Conservation (phyloP, 2,888 invertebrate genomes). For the Dryocosmus kuriphilus region DNA sequence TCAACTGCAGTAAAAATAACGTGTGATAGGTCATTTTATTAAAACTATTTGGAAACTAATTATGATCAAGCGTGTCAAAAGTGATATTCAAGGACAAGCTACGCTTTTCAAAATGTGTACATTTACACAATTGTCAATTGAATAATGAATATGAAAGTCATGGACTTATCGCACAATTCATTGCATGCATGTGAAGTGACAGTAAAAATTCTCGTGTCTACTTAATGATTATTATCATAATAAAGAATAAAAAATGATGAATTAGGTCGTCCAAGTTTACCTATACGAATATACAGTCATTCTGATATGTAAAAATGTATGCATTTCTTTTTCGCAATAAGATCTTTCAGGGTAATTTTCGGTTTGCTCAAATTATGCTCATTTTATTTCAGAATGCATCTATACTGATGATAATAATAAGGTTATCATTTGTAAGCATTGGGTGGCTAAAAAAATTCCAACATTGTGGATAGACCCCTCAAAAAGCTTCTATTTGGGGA, state of each 20-base stretch:
- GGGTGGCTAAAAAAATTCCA: too few relatives aligned
- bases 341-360: too few relatives aligned
- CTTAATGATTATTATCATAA: constrained; percentile 21
- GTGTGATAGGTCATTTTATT: constrained; percentile 11
- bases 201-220: constrained; percentile 24
- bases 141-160: neutral
- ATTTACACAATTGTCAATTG: neutral
- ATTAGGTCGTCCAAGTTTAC: constrained; percentile 13
- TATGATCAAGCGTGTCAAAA: constrained; percentile 5
- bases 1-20: neutral
- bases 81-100: neutral
- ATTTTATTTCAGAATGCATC: too few relatives aligned
- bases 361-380: too few relatives aligned
- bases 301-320: neutral
- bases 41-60: constrained; percentile 2
- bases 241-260: constrained; percentile 9
- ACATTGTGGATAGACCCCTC: too few relatives aligned
- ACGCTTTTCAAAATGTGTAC: constrained; percentile 11
- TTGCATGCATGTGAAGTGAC: constrained; percentile 1
- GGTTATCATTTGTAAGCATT: too few relatives aligned
- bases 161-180: neutral
- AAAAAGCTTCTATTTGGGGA: too few relatives aligned
- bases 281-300: neutral
- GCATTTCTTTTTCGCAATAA: too few relatives aligned
- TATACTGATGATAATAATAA: too few relatives aligned